These are phyloP conservation scores for Eulemur coronatus DNA, from an alignment of 2,797 vertebrate genomes.

Conservation along the genomic window DNA sequence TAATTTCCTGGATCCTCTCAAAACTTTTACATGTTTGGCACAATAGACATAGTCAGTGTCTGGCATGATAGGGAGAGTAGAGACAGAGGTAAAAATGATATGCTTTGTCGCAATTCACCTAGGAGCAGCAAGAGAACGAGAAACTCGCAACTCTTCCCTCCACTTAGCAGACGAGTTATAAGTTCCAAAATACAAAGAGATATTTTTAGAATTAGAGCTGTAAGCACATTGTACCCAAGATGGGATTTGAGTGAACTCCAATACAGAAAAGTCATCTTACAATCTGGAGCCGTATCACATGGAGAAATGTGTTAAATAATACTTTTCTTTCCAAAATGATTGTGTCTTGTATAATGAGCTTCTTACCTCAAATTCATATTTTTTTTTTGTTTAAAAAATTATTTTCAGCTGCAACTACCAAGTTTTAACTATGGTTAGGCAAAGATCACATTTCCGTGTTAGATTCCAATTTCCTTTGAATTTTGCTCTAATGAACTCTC, in stretches of 20 bases:
- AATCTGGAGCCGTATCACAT: slow-evolving; percentile 68
- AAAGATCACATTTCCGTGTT: background rate
- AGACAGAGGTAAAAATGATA: background rate
- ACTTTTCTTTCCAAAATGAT: slow-evolving; percentile 71
- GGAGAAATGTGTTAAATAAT: slow-evolving; percentile 73
- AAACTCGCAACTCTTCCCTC: background rate
- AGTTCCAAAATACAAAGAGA: slow-evolving; percentile 69
- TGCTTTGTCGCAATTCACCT: background rate
- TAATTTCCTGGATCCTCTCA: background rate
- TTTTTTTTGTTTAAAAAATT: background rate
- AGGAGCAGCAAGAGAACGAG: background rate
- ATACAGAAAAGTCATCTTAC: slow-evolving; percentile 70
- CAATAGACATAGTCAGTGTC: background rate
- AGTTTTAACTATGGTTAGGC: background rate
- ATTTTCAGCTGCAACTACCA: background rate
- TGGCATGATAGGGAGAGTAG: background rate
- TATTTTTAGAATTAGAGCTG: slow-evolving; percentile 72
- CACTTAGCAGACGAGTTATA: slow-evolving; percentile 28
- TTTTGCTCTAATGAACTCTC: background rate
- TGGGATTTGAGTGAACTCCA: slow-evolving; percentile 75
- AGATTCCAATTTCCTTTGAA: background rate
- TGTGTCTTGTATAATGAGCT: slow-evolving; percentile 63
- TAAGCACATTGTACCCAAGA: slow-evolving; percentile 67
- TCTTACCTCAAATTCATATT: slow-evolving; percentile 46
- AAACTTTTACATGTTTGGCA: background rate